These are phyloP conservation scores for Siderastrea radians DNA, from an alignment of 92 coral and sea anemone species.

Conservation along the genomic window DNA sequence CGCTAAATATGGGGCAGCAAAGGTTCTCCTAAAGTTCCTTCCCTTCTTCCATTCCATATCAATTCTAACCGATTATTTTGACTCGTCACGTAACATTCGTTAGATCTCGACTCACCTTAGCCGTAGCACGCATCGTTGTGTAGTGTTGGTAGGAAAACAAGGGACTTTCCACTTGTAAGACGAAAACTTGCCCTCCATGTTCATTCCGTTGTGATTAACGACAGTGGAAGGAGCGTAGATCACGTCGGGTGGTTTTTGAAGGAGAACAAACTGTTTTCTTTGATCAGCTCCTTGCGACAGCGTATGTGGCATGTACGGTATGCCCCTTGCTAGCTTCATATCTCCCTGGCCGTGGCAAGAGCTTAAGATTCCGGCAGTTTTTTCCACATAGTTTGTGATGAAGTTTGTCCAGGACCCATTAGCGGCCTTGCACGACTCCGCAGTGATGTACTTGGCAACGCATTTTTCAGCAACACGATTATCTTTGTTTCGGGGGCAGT, in stretches of 20 bases:
- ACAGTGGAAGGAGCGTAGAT: constrained; percentile 30
- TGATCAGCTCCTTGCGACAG: constrained; percentile 32
- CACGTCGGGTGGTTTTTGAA: constrained; percentile 26
- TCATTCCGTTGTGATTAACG: constrained; percentile 51
- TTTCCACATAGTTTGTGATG: constrained; percentile 26
- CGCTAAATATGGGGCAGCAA: no score
- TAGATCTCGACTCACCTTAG: constrained; percentile 17
- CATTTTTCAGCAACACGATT: not conserved
- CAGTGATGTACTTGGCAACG: constrained; percentile 15
- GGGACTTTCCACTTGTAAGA: constrained; percentile 46
- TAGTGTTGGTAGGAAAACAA: constrained; percentile 28
- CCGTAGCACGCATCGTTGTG: constrained; percentile 43
- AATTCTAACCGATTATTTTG: no score
- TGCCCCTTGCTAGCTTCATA: constrained; percentile 4
- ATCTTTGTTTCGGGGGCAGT: not conserved
- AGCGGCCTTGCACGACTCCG: not conserved
- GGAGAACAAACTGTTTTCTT: constrained; percentile 15
- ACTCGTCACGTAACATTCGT: no score
- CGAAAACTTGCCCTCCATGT: constrained; percentile 45
- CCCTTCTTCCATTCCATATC: no score
- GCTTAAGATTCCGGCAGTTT: constrained; percentile 16
- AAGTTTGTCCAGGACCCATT: constrained; percentile 32
- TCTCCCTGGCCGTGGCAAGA: constrained; percentile 10
- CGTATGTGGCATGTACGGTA: constrained; percentile 28
- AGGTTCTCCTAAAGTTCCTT: no score